Conservation (phyloP, 2,888 invertebrate species). For the Dynastes grantii region DNA sequence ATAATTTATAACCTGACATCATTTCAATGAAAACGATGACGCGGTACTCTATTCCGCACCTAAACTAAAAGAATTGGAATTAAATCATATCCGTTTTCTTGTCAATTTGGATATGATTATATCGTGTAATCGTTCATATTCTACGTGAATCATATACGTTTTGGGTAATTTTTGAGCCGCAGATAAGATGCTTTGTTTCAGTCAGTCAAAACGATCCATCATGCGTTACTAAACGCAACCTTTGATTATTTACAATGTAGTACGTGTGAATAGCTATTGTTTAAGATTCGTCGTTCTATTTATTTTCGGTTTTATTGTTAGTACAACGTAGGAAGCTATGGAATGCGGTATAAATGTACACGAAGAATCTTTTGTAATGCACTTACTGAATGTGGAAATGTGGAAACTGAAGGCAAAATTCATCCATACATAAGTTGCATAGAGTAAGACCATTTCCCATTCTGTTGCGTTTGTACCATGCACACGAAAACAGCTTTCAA, state of each 20-base stretch:
- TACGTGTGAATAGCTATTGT: slow-evolving; percentile 19
- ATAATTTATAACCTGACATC: slow-evolving; percentile 18
- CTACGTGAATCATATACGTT: slow-evolving; percentile 7
- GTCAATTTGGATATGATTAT: slow-evolving; percentile 32
- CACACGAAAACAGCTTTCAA: no score
- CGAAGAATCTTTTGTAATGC: no score
- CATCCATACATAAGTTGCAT: no score
- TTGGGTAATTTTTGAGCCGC: not conserved
- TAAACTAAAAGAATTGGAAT: slow-evolving; percentile 23
- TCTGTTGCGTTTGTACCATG: no score
- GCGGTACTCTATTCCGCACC: slow-evolving; percentile 11
- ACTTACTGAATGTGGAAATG: no score
- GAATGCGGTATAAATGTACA: not conserved
- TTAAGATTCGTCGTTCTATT: not conserved
- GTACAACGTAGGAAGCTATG: not conserved
- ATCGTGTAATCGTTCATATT: slow-evolving; percentile 22
- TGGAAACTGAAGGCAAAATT: no score
- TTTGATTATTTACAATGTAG: slow-evolving; percentile 31
- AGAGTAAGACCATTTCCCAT: no score
- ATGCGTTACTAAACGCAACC: slow-evolving; percentile 9
- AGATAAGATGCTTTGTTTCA: slow-evolving; percentile 36
- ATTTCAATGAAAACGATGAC: slow-evolving; percentile 19
- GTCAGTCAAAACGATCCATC: slow-evolving; percentile 18
- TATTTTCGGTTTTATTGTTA: not conserved
- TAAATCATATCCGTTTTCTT: slow-evolving; percentile 34